Evolutionary conservation across 2,797 vertebrate genomes (phyloP).

Genomic region (Phylloscopus collybita): DNA sequence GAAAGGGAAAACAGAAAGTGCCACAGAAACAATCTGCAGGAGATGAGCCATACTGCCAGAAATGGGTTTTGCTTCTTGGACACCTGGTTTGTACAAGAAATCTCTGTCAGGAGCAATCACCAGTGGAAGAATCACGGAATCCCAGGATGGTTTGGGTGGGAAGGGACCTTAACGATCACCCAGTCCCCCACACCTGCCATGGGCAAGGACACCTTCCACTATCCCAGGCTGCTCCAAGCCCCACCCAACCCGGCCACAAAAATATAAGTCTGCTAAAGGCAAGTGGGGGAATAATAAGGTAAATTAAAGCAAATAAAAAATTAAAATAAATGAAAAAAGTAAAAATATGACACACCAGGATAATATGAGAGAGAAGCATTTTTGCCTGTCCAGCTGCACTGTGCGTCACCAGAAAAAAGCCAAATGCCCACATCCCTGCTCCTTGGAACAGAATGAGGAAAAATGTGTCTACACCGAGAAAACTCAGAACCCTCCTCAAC

Average conservation of each 20-base stretch:
- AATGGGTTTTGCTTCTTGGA: neutral
- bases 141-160: neutral
- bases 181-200: rapidly evolving
- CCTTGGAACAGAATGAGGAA: neutral
- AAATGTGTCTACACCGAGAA: neutral
- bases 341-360: neutral
- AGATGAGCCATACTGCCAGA: neutral
- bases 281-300: neutral
- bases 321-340: neutral
- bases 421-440: neutral
- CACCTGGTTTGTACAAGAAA: neutral
- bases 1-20: neutral
- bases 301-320: neutral
- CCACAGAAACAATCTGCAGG: neutral
- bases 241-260: neutral
- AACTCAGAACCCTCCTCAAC: neutral
- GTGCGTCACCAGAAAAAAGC: rapidly evolving
- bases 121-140: neutral
- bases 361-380: neutral
- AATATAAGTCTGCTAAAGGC: neutral
- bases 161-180: neutral
- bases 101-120: neutral
- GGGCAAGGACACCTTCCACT: neutral
- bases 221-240: neutral
- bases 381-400: neutral